These are phyloP conservation scores for Butastur rufipennis DNA, from an alignment of 2,113 vertebrate species.

Conservation along the genomic window DNA sequence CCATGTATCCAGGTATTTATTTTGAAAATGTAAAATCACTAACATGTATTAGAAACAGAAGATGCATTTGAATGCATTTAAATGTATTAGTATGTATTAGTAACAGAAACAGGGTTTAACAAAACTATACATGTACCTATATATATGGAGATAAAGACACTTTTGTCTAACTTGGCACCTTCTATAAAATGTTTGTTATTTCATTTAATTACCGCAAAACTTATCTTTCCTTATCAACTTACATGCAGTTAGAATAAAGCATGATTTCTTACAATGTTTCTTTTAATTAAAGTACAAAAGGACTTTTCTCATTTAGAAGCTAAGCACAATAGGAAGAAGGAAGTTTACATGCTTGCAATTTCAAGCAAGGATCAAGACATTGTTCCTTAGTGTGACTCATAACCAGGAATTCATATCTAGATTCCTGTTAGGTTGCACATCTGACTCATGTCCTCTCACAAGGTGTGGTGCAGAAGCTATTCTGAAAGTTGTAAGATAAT, in stretches of 20 bases:
- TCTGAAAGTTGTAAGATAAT: neutral
- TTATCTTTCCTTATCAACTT: neutral
- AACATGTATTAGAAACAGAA: neutral
- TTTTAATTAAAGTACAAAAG: slow-evolving; percentile 16
- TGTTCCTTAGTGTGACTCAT: slow-evolving; percentile 47
- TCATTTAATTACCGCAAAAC: neutral
- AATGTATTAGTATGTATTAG: neutral
- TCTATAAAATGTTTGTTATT: neutral
- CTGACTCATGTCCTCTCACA: slow-evolving; percentile 59
- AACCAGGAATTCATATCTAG: slow-evolving; percentile 57
- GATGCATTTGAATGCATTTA: neutral
- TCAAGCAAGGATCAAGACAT: slow-evolving; percentile 34
- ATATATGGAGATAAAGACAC: neutral
- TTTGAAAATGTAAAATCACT: neutral
- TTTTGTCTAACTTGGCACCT: neutral
- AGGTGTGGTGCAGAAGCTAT: neutral
- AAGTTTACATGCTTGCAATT: slow-evolving; percentile 41
- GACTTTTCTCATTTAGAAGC: slow-evolving; percentile 5
- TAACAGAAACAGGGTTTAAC: neutral
- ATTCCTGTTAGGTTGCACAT: slow-evolving; percentile 52
- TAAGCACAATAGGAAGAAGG: slow-evolving; percentile 55
- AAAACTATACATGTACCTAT: neutral
- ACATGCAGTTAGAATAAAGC: neutral
- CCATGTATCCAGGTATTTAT: neutral
- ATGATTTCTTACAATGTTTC: neutral